Percentiles rank a stretch among this genome's conserved stretches.
Evolutionary conservation across 2,797 vertebrate species (phyloP).

Genomic region (Halcyon leucocephala): DNA sequence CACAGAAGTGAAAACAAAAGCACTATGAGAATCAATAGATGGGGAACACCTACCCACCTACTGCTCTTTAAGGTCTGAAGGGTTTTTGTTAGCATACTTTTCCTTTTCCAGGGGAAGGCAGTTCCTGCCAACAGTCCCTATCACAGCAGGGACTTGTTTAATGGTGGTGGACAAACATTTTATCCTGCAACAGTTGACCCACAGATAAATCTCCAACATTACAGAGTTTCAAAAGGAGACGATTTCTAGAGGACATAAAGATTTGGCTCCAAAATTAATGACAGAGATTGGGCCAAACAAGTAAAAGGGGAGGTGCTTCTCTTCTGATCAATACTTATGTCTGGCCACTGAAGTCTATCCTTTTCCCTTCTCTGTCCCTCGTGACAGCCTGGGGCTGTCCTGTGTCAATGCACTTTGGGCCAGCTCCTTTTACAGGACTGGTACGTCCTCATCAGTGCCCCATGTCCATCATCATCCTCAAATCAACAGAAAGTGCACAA

Average conservation of each 20-base stretch:
- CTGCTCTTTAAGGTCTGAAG: background rate
- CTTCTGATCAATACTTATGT: background rate
- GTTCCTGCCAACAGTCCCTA: background rate
- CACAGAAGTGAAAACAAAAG: constrained; percentile 58
- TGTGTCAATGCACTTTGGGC: background rate
- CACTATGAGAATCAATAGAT: background rate
- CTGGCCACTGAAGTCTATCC: background rate
- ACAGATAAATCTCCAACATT: background rate
- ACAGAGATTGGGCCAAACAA: background rate
- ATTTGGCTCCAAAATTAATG: background rate
- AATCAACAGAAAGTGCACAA: background rate
- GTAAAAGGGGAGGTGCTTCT: background rate
- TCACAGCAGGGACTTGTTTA: background rate
- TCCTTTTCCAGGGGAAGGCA: background rate
- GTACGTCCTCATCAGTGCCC: background rate
- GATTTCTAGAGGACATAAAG: background rate
- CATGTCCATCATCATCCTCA: background rate
- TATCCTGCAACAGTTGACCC: background rate
- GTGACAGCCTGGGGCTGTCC: background rate
- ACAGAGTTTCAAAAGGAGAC: background rate
- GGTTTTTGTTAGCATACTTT: background rate
- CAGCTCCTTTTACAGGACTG: background rate
- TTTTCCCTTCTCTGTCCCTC: background rate
- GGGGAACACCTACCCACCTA: constrained; percentile 25
- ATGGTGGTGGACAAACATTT: background rate